phyloP scores from a whole-genome alignment of 2,888 invertebrate genomes.

The Lithophane leautieri region DNA sequence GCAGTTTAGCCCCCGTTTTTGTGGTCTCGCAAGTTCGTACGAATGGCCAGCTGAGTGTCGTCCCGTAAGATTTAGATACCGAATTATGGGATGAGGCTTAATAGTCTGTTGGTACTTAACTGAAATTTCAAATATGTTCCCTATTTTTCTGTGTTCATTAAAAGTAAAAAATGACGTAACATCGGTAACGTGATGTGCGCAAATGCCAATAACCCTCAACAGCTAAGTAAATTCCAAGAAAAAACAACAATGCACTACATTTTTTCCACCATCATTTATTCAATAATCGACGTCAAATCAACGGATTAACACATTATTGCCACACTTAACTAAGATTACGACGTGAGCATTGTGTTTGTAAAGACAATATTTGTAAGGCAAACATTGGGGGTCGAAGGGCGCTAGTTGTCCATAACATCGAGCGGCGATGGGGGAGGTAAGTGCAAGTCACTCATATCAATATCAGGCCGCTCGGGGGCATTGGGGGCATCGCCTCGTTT shows the following conservation, averaged over 20 bases:
- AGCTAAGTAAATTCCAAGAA: neutral
- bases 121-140: slow-evolving; percentile 15
- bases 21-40: slow-evolving; percentile 83
- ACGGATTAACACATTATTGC: slow-evolving; percentile 73
- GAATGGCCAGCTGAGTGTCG: slow-evolving; percentile 81
- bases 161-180: neutral
- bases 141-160: neutral
- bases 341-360: slow-evolving; percentile 82
- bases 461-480: slow-evolving; percentile 79
- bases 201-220: neutral
- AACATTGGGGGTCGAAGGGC: slow-evolving; percentile 75
- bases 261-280: slow-evolving; percentile 23
- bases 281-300: slow-evolving; percentile 52
- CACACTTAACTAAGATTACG: slow-evolving; percentile 81
- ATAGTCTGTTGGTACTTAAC: neutral
- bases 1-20: slow-evolving; percentile 80
- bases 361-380: slow-evolving; percentile 85
- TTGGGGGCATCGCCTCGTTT: slow-evolving; percentile 77
- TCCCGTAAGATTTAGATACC: slow-evolving; percentile 81
- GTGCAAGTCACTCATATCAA: slow-evolving; percentile 90
- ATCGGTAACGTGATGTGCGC: neutral
- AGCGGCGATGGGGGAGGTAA: slow-evolving; percentile 80
- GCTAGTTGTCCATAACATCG: slow-evolving; percentile 85
- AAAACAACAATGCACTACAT: neutral
- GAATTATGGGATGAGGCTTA: slow-evolving; percentile 49